Evolutionary conservation across 2,888 invertebrate genomes (phyloP).

Genomic region (Acrobeloides nanus): DNA sequence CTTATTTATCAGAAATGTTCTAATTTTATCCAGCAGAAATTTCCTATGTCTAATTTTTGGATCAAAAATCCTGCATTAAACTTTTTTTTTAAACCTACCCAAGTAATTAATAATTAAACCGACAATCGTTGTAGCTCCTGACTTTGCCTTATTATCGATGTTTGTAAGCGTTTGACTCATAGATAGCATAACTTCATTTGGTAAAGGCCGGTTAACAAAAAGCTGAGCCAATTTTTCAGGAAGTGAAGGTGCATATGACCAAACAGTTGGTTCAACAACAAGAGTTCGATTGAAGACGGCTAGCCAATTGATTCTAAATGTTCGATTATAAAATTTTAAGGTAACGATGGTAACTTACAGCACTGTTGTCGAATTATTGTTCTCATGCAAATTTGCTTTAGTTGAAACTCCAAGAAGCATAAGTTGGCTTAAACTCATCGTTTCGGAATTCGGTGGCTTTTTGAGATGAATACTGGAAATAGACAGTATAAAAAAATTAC

Average conservation of each 20-base stretch:
- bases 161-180: slow-evolving; percentile 11
- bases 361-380: no score
- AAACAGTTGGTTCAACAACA: slow-evolving; percentile 13
- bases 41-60: slow-evolving; percentile 2
- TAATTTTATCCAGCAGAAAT: no score
- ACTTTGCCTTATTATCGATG: slow-evolving; percentile 15
- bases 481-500: no score
- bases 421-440: slow-evolving; percentile 79
- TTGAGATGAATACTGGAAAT: slow-evolving; percentile 71
- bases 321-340: no score
- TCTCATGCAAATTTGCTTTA: no score
- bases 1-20: no score
- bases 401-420: slow-evolving; percentile 76
- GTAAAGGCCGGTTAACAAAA: slow-evolving; percentile 9
- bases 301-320: slow-evolving; percentile 6
- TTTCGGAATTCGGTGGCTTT: slow-evolving; percentile 79
- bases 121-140: slow-evolving; percentile 14
- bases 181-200: slow-evolving; percentile 9
- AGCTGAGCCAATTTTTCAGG: slow-evolving; percentile 13
- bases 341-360: no score
- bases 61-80: neutral
- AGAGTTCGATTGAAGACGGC: slow-evolving; percentile 5
- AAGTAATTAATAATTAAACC: slow-evolving; percentile 17
- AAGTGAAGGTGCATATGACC: slow-evolving; percentile 17
- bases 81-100: slow-evolving; percentile 12